A percentile compares a stretch with the other conserved stretches of the same genome.
These are phyloP conservation scores for Athalia circularis DNA, from an alignment of 2,888 invertebrate species.

Conservation along the genomic window DNA sequence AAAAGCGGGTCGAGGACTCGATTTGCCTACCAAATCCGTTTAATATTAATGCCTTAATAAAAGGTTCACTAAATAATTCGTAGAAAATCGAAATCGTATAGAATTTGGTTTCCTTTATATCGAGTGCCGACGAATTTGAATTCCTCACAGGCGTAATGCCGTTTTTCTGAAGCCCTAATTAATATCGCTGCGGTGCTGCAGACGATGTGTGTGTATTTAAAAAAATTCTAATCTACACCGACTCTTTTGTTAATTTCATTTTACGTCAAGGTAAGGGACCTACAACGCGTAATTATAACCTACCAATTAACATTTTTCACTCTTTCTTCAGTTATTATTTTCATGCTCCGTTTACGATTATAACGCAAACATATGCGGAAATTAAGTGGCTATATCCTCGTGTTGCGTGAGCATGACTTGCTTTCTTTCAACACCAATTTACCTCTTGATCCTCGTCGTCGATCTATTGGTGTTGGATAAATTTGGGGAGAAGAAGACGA, in stretches of 20 bases:
- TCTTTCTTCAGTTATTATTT: too few species aligned
- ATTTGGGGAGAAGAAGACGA: too few species aligned
- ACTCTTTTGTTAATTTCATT: background rate
- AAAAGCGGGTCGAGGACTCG: background rate
- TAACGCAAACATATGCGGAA: too few species aligned
- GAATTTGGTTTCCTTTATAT: background rate
- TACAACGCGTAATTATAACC: background rate
- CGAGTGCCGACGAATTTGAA: background rate
- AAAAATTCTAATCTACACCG: slow-evolving; percentile 1
- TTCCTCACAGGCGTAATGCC: background rate
- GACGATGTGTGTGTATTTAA: slow-evolving; percentile 3
- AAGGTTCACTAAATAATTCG: slow-evolving; percentile 36
- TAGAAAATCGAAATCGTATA: slow-evolving; percentile 3
- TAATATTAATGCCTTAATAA: slow-evolving; percentile 24
- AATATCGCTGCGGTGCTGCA: too few species aligned
- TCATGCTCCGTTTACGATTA: too few species aligned
- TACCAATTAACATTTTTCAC: slow-evolving; percentile 3
- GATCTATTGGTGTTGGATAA: too few species aligned
- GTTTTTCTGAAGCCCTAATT: too few species aligned
- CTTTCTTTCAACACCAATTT: too few species aligned
- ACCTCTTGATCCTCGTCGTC: too few species aligned
- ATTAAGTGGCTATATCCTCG: too few species aligned
- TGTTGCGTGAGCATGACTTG: too few species aligned
- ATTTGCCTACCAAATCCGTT: slow-evolving; percentile 37
- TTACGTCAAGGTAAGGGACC: background rate